These are phyloP conservation scores for Anguilla pacifica DNA, from an alignment of 2,797 vertebrate species.

Conservation along the genomic window DNA sequence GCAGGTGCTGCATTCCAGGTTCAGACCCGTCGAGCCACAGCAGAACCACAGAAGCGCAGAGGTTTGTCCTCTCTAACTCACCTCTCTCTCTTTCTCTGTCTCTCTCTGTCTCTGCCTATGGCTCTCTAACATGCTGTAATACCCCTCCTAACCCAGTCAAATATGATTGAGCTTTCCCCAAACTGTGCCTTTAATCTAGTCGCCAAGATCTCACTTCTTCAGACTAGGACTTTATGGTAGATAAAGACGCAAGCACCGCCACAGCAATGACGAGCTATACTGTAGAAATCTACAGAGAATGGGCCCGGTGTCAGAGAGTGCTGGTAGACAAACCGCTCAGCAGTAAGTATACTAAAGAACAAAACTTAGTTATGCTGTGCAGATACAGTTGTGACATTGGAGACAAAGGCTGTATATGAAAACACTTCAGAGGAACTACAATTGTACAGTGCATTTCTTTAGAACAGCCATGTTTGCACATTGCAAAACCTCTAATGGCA, in stretches of 20 bases:
- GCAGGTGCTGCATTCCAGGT: slow-evolving; percentile 12
- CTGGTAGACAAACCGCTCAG: background rate
- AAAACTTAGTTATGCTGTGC: background rate
- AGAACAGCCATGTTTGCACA: background rate
- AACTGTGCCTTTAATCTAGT: background rate
- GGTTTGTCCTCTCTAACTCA: background rate
- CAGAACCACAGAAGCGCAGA: background rate
- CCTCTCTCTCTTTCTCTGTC: background rate
- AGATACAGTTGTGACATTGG: background rate
- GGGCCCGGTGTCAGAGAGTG: background rate
- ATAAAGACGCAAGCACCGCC: background rate
- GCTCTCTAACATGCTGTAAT: background rate
- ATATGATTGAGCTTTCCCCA: slow-evolving; percentile 4
- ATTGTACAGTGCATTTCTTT: background rate
- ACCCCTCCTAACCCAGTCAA: background rate
- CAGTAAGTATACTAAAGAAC: background rate
- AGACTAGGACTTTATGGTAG: background rate
- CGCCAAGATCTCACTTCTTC: background rate
- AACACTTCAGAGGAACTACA: background rate
- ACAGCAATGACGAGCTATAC: background rate
- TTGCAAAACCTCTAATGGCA: background rate
- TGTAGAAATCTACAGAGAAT: background rate
- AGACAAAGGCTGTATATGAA: background rate
- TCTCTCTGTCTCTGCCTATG: slow-evolving; percentile 1
- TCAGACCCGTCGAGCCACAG: background rate